Base-by-base conservation (phyloP, 2,888 invertebrate species). In the Pristionchus exspectatus region DNA sequence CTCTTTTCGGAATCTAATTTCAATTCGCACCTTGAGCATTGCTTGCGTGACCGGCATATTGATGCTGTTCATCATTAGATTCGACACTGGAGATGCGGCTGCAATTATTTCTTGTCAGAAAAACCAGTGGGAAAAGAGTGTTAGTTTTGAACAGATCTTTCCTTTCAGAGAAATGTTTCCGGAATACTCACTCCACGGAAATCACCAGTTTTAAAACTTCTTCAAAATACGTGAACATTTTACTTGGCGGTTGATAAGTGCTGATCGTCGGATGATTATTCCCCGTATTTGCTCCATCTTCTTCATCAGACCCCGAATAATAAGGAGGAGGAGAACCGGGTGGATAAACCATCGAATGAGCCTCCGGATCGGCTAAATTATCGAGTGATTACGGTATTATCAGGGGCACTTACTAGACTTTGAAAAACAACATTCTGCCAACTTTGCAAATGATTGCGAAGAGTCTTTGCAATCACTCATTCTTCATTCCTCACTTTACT, bases 281-380 rank as follows among this genome's bases (percentile, higher is more conserved):
- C 7, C 14, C 33, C 14, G 18, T 21, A 77, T n/a, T 21, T 44
- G 16, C 33, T 44, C 30, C 66, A 16, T 30, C 50, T n/a, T 87
- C 86, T 2, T 74, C 81, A 44, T 89, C 89, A 7, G 59, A 59
- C 14, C 44, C 88, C 3, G 88, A 88, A 30, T n/a, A 81, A 24
- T 89, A 89, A 30, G 89, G 83, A 30, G 89, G 89, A 44, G 89
- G 89, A n/a, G 81, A 59, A 50, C 89, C 83, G 27, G 89, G 83
- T 7, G 89, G 89, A 33, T 89, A 89, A 24, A 44, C 44, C 44
- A 87, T 54, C 27, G 87, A 50, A 16, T 87, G 66, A 18, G 30
- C 66, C 3, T 44, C 21, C 9, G 59, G 74, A 38, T 74, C n/a
- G 18, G 27, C 59, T 59, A 30, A 56, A 24, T 21, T n/a, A 69